A percentile compares a stretch with the other conserved stretches of the same genome.
Evolutionary conservation across 2,797 vertebrate genomes (phyloP).

Genomic region (Anisognathus igniventris): DNA sequence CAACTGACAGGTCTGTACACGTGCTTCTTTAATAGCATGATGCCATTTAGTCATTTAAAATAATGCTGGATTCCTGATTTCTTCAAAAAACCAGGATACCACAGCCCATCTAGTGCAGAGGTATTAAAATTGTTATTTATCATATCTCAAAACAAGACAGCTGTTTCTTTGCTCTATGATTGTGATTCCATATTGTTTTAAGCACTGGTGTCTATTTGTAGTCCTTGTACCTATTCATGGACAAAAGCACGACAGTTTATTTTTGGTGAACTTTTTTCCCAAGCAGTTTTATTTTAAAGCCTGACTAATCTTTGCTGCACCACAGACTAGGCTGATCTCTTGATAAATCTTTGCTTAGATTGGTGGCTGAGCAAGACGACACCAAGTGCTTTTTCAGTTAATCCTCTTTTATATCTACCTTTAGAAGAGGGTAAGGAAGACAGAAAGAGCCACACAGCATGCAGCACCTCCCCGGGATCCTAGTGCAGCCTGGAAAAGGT

Average conservation of each 20-base stretch:
- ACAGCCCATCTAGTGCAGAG: background rate
- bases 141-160: background rate
- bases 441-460: background rate
- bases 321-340: constrained; percentile 68
- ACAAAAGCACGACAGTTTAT: constrained; percentile 47
- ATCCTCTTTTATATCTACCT: constrained; percentile 32
- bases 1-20: background rate
- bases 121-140: background rate
- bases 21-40: background rate
- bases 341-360: constrained; percentile 71
- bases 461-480: background rate
- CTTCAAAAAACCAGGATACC: background rate
- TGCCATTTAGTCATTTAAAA: background rate
- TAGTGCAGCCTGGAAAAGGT: background rate
- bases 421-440: background rate
- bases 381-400: constrained; percentile 52
- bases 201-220: constrained; percentile 25
- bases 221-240: constrained; percentile 42
- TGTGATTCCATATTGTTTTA: background rate
- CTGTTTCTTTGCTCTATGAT: background rate
- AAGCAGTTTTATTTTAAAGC: constrained; percentile 73
- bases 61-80: background rate
- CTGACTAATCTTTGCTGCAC: constrained; percentile 68
- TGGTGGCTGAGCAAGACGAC: constrained; percentile 63
- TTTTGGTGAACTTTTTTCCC: constrained; percentile 65